These are phyloP conservation scores for Bovichtus diacanthus DNA, from an alignment of 2,797 vertebrate species.

Conservation along the genomic window DNA sequence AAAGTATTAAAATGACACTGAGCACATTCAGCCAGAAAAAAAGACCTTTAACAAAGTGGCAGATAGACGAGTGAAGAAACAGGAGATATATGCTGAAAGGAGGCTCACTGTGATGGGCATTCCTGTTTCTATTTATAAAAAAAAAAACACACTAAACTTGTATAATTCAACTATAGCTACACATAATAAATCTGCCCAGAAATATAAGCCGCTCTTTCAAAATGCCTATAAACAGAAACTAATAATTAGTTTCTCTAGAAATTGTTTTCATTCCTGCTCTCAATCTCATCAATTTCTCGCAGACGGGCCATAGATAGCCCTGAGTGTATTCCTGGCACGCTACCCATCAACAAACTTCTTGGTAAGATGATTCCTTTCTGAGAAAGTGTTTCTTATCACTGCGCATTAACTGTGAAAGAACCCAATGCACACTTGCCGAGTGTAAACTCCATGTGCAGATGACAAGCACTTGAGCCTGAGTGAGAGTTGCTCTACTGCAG, in stretches of 20 bases:
- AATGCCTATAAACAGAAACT: not conserved
- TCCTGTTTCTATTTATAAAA: not conserved
- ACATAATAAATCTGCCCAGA: conserved; percentile 15
- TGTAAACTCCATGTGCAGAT: conserved; percentile 44
- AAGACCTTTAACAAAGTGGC: not conserved
- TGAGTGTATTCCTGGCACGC: conserved; percentile 17
- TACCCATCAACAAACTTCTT: conserved; percentile 20
- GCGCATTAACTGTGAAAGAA: conserved; percentile 32
- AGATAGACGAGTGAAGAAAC: not conserved
- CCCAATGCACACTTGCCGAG: conserved; percentile 33
- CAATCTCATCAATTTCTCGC: conserved; percentile 24
- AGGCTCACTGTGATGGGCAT: not conserved
- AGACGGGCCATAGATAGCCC: conserved; percentile 9
- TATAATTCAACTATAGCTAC: not conserved
- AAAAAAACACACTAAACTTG: not conserved
- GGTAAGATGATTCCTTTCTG: conserved; percentile 29
- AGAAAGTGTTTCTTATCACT: conserved; percentile 42
- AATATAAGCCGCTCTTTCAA: conserved; percentile 37
- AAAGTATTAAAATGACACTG: not conserved
- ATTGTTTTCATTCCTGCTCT: conserved; percentile 27
- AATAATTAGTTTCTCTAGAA: not conserved
- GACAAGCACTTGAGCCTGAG: conserved; percentile 42
- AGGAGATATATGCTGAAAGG: not conserved
- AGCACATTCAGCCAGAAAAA: not conserved
- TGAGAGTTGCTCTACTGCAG: conserved; percentile 21